These are phyloP conservation scores for Conus canariensis DNA, from an alignment of 2,888 invertebrate species.

Conservation along the genomic window DNA sequence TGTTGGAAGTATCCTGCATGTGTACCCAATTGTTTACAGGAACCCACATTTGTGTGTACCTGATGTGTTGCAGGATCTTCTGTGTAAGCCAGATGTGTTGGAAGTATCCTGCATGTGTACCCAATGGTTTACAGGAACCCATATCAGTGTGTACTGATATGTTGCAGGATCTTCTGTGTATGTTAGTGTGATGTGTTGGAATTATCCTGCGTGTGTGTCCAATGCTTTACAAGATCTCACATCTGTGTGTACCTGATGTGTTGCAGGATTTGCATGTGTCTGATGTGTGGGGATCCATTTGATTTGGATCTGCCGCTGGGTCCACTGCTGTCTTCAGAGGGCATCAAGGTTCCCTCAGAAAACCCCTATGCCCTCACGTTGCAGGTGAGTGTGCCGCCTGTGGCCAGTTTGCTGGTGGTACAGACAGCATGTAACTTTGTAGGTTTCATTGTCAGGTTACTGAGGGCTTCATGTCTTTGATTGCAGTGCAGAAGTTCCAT, in stretches of 20 bases:
- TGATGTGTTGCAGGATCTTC: not conserved
- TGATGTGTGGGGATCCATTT: conserved; percentile 97
- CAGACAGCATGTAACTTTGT: too few species aligned
- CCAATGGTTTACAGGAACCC: not conserved
- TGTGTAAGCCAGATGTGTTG: too few species aligned
- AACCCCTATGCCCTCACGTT: conserved; percentile 88
- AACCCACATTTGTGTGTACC: not conserved
- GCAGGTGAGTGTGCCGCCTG: conserved; percentile 84
- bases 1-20: too few species aligned
- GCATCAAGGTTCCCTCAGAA: conserved; percentile 91
- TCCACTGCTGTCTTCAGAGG: conserved; percentile 91
- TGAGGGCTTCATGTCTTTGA: too few species aligned
- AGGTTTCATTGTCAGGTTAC: too few species aligned
- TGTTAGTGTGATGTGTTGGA: conserved; percentile 92
- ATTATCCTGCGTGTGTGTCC: not conserved
- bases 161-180: conserved; percentile 80
- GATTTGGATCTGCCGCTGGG: conserved; percentile 93
- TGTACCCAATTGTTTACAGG: not conserved
- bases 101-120: not conserved
- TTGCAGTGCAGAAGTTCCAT: too few species aligned
- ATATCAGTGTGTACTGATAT: not conserved
- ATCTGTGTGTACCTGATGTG: not conserved
- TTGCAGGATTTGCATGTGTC: conserved; percentile 86
- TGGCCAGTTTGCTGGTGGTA: not conserved
- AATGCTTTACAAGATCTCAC: not conserved